Percentiles rank a stretch among this genome's conserved stretches.
These are phyloP conservation scores for Andrena trimmerana DNA, from an alignment of 2,888 invertebrate genomes.

Conservation along the genomic window DNA sequence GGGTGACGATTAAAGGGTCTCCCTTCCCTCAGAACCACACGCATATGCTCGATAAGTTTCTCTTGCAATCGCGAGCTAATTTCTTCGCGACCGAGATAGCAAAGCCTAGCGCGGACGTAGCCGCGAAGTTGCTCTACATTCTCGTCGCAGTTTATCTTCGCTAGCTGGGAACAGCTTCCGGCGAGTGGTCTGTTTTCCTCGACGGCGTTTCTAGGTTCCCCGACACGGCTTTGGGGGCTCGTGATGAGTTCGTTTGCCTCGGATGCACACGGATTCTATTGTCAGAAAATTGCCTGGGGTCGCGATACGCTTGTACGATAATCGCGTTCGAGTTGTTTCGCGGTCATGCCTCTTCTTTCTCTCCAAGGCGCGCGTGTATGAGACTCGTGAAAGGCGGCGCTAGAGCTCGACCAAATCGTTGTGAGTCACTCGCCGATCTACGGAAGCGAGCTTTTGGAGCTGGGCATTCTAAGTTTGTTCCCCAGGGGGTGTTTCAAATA, in stretches of 20 bases:
- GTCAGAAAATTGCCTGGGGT: constrained; percentile 32
- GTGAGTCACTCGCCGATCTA: background rate
- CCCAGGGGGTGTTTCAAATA: background rate
- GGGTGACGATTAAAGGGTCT: background rate
- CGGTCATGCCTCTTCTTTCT: constrained; percentile 32
- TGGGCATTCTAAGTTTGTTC: background rate
- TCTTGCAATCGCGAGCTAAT: background rate
- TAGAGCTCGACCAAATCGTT: background rate
- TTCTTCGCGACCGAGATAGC: background rate
- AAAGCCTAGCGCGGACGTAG: constrained; percentile 4
- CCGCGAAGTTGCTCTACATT: constrained; percentile 3
- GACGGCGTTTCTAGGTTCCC: constrained; percentile 20
- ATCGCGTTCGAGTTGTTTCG: constrained; percentile 36
- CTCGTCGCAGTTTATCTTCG: constrained; percentile 15
- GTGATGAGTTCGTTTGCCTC: constrained; percentile 14
- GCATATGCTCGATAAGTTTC: background rate
- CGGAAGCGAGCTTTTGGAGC: background rate
- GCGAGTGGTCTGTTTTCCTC: constrained; percentile 16
- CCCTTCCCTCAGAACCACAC: background rate
- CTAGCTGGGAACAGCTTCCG: constrained; percentile 14
- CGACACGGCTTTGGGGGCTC: background rate
- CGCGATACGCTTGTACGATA: constrained; percentile 39
- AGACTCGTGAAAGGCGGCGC: constrained; percentile 10
- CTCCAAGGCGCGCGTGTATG: background rate
- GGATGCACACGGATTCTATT: constrained; percentile 2